Percentiles rank a stretch among this genome's conserved stretches.
phyloP scores from a whole-genome alignment of 2,113 vertebrate genomes.

The Myiozetetes cayanensis region DNA sequence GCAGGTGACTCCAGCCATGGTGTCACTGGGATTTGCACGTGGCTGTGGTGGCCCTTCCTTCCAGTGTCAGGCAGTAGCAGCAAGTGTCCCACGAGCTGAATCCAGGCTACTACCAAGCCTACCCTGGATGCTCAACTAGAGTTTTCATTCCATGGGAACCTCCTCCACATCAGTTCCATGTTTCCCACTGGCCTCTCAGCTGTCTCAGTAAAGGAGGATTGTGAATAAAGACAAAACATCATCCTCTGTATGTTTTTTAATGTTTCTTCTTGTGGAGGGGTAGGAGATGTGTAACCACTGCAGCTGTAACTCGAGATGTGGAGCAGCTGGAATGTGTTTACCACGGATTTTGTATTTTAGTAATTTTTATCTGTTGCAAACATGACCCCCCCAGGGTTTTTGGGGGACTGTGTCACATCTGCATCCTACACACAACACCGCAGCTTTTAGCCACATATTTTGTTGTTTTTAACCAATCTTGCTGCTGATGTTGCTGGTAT shows the following conservation, averaged over 20 bases:
- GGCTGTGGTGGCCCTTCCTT: background rate
- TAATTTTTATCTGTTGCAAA: background rate
- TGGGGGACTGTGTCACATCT: background rate
- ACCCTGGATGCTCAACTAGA: background rate
- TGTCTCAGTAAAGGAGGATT: background rate
- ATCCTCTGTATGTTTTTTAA: background rate
- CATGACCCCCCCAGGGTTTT: background rate
- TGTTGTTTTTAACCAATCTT: background rate
- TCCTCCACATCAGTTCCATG: background rate
- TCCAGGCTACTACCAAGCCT: background rate
- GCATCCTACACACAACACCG: background rate
- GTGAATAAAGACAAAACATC: background rate
- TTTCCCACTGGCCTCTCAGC: background rate
- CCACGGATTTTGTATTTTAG: background rate
- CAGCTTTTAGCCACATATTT: background rate
- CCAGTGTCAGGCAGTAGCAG: background rate
- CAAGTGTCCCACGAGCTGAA: fast-evolving
- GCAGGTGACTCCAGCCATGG: fast-evolving
- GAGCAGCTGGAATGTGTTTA: conserved; percentile 26
- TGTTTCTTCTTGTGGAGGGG: background rate
- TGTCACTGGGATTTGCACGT: fast-evolving
- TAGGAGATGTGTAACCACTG: background rate
- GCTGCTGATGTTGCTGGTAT: background rate
- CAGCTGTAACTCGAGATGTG: background rate
- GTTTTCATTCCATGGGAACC: background rate